Evolutionary conservation across 2,888 invertebrate genomes (phyloP), one percentile per base, ranked within the genome.

Genomic region (Anthoptus insignis): DNA sequence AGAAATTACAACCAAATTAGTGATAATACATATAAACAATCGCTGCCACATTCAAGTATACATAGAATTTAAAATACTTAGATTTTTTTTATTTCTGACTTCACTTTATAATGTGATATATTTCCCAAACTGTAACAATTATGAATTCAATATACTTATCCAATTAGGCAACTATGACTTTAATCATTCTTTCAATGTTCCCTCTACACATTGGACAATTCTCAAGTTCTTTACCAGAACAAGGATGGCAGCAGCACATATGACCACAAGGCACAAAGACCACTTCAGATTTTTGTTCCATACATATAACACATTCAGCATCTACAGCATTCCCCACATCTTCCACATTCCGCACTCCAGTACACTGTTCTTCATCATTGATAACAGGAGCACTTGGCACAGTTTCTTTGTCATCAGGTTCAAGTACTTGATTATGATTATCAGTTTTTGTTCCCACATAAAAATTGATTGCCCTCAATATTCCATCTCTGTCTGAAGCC

Each of bases 211-310:
- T 94, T 6, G 98, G 98, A 86, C 98, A 98, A 67, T 89, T 89
- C 1, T 84, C 81, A 64, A 97, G 87, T 22, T 94, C 88, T 75
- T 91, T 89, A 69, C 87, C 82, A 54, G 96, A 95, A 89, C 98
- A 98, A 57, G 85, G 82, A 58, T 94, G 86, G 86, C 98, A 98
- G 81, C 96, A 96, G 81, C 98, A 98, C 81, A 97, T 95, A 86
- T 98, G 98, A 63, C 98, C 98, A 83, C 98, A 98, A 61, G 97
- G 97, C 75, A 98, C 94, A 92, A 97, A 97, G 78, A 98, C 96
- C 58, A 97, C 94, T 83, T 96, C 95, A 74, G 89, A 87, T 83
- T 93, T 94, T 73, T 91, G 88, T 86, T 97, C 97, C 95, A 98
- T 95, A 83, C 98, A 98, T 75, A 98, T 94, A 37, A 97, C 97